A percentile compares a stretch with the other conserved stretches of the same genome.
Conservation (phyloP, 2,888 invertebrate genomes). For the Amphipyra berbera region DNA sequence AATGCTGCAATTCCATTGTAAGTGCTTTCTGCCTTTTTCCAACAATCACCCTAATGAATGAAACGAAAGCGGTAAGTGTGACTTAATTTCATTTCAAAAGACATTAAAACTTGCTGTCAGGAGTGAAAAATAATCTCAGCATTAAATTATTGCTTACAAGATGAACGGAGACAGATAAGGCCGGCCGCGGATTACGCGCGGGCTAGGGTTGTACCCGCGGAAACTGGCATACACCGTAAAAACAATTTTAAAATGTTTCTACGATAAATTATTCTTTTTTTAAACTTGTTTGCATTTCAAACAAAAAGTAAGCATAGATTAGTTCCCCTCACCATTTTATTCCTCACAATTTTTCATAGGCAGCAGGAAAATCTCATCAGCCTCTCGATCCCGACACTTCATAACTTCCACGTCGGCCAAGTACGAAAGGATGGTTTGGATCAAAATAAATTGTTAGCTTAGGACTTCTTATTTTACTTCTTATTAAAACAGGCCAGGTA, state of each 20-base stretch:
- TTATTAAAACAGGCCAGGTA: constrained; percentile 58
- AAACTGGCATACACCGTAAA: constrained; percentile 4
- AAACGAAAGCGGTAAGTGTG: constrained; percentile 72
- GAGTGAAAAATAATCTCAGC: constrained; percentile 87
- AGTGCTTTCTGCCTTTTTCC: constrained; percentile 37
- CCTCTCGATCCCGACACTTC: constrained; percentile 53
- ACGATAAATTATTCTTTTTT: constrained; percentile 5
- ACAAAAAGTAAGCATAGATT: constrained; percentile 17
- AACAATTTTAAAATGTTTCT: background rate
- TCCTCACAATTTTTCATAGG: constrained; percentile 39
- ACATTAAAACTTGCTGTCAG: constrained; percentile 86
- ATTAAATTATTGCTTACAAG: constrained; percentile 85
- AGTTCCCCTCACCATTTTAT: constrained; percentile 34
- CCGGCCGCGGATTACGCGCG: constrained; percentile 69
- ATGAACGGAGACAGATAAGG: constrained; percentile 82
- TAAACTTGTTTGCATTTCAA: constrained; percentile 6
- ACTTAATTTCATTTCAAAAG: constrained; percentile 85
- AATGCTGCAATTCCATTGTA: constrained; percentile 16
- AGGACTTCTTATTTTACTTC: constrained; percentile 64
- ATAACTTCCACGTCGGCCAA: constrained; percentile 48
- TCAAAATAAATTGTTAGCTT: constrained; percentile 64
- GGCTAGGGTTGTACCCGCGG: constrained; percentile 50
- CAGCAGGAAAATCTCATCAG: constrained; percentile 53
- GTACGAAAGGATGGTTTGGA: constrained; percentile 53
- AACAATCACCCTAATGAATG: constrained; percentile 67